Evolutionary conservation across 2,113 vertebrate species (phyloP).

Genomic region (Ctenomys sociabilis): DNA sequence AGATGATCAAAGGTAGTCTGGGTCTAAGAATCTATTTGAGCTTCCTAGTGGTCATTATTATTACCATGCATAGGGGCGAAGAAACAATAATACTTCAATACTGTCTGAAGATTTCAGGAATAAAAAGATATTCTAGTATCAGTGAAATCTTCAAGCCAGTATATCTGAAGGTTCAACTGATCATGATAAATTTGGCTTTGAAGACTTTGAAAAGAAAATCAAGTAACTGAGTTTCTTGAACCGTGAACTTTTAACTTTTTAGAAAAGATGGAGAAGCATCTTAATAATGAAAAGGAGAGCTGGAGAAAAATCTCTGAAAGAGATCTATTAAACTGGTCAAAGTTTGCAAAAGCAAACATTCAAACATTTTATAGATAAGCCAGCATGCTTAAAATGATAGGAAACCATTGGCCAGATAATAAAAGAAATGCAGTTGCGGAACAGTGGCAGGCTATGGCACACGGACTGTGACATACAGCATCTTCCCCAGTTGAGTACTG

Average conservation of each 20-base stretch:
- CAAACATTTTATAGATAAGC: neutral
- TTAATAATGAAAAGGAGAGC: neutral
- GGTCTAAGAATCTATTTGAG: neutral
- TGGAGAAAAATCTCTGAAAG: neutral
- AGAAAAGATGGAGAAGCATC: neutral
- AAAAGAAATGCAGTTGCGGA: accelerated
- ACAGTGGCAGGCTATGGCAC: neutral
- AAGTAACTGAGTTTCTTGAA: neutral
- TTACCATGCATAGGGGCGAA: neutral
- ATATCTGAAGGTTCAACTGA: neutral
- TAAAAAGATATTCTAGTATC: neutral
- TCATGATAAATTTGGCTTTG: neutral
- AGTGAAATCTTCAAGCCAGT: neutral
- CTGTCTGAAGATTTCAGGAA: neutral
- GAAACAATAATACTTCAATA: neutral
- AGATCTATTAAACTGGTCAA: neutral
- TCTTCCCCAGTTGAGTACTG: neutral
- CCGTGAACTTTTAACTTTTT: neutral
- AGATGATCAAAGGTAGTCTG: neutral
- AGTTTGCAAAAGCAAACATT: neutral
- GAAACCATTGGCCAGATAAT: neutral
- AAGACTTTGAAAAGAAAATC: neutral
- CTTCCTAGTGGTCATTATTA: neutral
- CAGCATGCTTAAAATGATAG: neutral
- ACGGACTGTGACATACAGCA: neutral